Evolutionary conservation across 2,888 invertebrate genomes (phyloP), one percentile per base, ranked within the genome.

Genomic region (Phaonia tiefii): DNA sequence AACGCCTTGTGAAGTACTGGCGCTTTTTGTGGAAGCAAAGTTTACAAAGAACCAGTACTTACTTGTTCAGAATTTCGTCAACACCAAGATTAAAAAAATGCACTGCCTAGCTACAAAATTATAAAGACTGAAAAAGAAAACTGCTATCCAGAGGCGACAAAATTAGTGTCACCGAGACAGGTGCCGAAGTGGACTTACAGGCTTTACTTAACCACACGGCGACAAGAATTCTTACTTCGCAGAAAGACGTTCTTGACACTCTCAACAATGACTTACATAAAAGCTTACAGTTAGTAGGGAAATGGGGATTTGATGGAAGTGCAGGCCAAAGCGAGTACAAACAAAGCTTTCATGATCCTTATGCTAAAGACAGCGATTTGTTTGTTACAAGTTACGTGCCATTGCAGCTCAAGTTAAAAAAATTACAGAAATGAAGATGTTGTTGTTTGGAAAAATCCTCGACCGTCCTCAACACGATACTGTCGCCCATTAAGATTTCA

Each of bases 321-420:
- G 69, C 63, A 13, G 81, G 83, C 42, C 73, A 81, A 49, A 75
- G 77, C 60, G 66, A 76, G 46, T 82, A 80, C 26, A 83, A 80
- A 54, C 81, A 82, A 46, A 76, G 56, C 49, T 44, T 79, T 66
- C 8, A 26, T n/a, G 44, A 60, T 44, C 54, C 39, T 37, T 67
- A 39, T 44, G 56, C 71, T 31, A 13, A 73, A 51, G 79, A 80
- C 37, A 79, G 37, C 3, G 69, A 54, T 63, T 67, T 79, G 39
- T 75, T 82, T 76, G 73, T 63, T 10, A 72, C 77, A 25, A 77
- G 77, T 7, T 71, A 71, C 51, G 70, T 65, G 11, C 70, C 69
- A 15, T 58, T 77, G 20, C 71, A 22, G 46, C 66, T 65, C 56
- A 65, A 7, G 10, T 56, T 15, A n/a, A 65, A 44, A 54, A 39